Evolutionary conservation across 2,113 vertebrate species (phyloP), one percentile per base, ranked within the genome.

Genomic region (Dolichallabes microphthalmus): DNA sequence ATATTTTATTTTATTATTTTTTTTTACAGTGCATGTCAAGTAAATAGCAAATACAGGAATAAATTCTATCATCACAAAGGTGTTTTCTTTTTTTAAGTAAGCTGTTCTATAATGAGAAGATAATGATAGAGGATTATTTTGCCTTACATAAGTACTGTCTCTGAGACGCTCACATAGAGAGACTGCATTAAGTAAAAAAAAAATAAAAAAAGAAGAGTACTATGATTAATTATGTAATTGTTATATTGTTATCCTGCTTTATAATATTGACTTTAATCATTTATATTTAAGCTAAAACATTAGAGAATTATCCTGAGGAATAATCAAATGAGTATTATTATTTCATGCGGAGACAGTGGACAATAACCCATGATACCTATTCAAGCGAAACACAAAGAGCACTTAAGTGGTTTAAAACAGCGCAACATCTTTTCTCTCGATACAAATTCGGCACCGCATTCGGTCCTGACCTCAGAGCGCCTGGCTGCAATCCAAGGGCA

Each of bases 11-110:
- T n/a, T n/a, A n/a, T 55, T 55, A 19, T 35, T 60, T 9, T 20
- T 82, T 82, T 20, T 71, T 57, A 30, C 81, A 3, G 30, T n/a
- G 30, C 12, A 25, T 14, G 19, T 57, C 52, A 20, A 82, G 64
- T n/a, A 63, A 52, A 73, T 52, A 80, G 57, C 63, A 50, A n/a
- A 74, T 52, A n/a, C 22, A 7, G 7, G 22, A 80, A 52, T 60
- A 60, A 64, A 75, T 27, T 27, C 15, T 66, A 75, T 87, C 55
- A 75, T 80, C 74, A 73, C n/a, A 32, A 81, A 81, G 68, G 50
- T 75, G 45, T 53, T 75, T 52, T 11, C 35, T 55, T 32, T 30
- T 69, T 45, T 32, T 30, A 55, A 58, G 30, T 50, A 50, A 83
- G 14, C 55, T 61, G 14, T 12, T 69, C 11, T 27, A 32, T 55